These are phyloP conservation scores for Dunckerocampus dactyliophorus DNA, from an alignment of 2,113 vertebrate genomes.

Conservation along the genomic window DNA sequence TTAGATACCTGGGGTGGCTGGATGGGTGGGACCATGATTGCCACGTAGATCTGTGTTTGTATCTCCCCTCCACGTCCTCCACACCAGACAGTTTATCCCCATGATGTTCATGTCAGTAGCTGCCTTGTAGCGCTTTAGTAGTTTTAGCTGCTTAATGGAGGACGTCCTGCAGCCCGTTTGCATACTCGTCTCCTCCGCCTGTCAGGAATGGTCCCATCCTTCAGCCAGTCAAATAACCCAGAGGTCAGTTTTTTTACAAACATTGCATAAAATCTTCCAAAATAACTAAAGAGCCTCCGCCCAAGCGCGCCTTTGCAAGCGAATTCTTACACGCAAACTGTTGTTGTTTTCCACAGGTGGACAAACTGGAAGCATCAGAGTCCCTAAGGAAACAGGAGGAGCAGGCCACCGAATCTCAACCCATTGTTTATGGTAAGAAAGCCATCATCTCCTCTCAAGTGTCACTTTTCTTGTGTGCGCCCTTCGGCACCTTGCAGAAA, in stretches of 20 bases:
- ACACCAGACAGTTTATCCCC: conserved; percentile 15
- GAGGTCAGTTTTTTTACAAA: conserved; percentile 68
- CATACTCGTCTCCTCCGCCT: conserved; percentile 67
- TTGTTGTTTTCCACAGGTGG: conserved; percentile 78
- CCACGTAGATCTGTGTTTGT: conserved; percentile 40
- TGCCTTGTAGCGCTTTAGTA: conserved; percentile 24
- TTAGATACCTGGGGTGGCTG: conserved; percentile 65
- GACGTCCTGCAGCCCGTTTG: conserved; percentile 46
- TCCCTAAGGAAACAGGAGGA: conserved; percentile 99
- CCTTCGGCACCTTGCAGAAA: no score
- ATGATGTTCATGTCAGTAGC: conserved; percentile 18
- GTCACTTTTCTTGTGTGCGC: no score
- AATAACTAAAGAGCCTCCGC: conserved; percentile 22
- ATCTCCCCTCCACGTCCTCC: conserved; percentile 30
- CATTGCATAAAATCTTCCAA: conserved; percentile 18
- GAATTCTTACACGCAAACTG: conserved; percentile 18
- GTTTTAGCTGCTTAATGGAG: conserved; percentile 21
- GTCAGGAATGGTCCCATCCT: conserved; percentile 77
- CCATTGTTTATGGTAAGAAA: conserved; percentile 94
- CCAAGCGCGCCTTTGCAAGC: conserved; percentile 10
- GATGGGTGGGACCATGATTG: conserved; percentile 75
- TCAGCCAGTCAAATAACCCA: conserved; percentile 74
- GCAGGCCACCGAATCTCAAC: conserved; percentile 96
- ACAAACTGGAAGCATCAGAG: conserved; percentile 96
- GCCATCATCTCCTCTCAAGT: neutral